Evolutionary conservation across 1,140 invertebrate species (phyloP).

Genomic region (Gryllus bimaculatus): DNA sequence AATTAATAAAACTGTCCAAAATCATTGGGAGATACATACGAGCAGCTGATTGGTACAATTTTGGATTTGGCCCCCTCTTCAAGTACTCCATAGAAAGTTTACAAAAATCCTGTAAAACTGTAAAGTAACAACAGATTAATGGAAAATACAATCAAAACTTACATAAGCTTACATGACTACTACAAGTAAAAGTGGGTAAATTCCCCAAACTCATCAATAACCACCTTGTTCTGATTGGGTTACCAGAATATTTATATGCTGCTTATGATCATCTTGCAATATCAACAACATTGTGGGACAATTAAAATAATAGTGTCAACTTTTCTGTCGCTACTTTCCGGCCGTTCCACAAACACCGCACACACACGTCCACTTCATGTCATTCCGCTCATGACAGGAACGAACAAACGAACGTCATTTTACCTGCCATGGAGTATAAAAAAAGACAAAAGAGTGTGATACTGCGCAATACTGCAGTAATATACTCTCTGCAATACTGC

Average conservation of each 20-base stretch:
- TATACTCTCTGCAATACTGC: too few relatives aligned
- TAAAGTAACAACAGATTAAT: conserved; percentile 23
- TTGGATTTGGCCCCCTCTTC: conserved; percentile 49
- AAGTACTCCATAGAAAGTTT: conserved; percentile 51
- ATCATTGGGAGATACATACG: conserved; percentile 32
- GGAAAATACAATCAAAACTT: not conserved
- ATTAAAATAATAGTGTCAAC: not conserved
- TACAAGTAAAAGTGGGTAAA: not conserved
- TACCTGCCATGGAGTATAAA: too few relatives aligned
- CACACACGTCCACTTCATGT: too few relatives aligned
- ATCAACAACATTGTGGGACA: conserved; percentile 21
- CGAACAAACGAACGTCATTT: too few relatives aligned
- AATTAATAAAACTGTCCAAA: not conserved
- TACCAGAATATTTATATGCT: conserved; percentile 30
- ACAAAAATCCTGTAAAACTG: conserved; percentile 54
- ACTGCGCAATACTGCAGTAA: too few relatives aligned
- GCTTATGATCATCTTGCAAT: conserved; percentile 31
- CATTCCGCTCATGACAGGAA: too few relatives aligned
- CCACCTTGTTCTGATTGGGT: conserved; percentile 31
- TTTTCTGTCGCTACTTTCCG: too few relatives aligned
- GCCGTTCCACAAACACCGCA: too few relatives aligned
- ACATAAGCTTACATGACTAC: not conserved
- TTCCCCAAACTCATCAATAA: not conserved
- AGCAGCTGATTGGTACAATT: conserved; percentile 45
- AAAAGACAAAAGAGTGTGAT: too few relatives aligned